phyloP scores from a whole-genome alignment of 2,797 vertebrate species.

The Simalia tracyae region DNA sequence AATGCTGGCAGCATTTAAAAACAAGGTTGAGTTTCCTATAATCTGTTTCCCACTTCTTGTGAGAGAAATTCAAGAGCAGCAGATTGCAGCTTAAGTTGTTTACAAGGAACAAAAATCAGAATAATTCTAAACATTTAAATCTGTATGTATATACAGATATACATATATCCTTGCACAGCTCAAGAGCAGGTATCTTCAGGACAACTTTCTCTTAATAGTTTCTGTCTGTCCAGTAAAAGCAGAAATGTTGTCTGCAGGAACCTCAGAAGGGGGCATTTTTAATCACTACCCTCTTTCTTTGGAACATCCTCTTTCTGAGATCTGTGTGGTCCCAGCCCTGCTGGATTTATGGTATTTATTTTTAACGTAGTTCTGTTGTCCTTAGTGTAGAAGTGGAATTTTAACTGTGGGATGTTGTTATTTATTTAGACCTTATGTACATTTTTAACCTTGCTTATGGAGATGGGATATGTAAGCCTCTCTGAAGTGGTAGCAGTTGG shows the following conservation, averaged over 20 bases:
- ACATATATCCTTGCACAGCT: not conserved
- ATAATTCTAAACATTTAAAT: not conserved
- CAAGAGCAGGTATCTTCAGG: not conserved
- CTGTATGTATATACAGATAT: not conserved
- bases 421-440: not conserved
- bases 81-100: not conserved
- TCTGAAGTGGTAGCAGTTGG: not conserved
- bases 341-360: not conserved
- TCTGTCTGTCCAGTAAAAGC: not conserved
- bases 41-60: not conserved
- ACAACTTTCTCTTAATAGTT: not conserved
- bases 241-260: not conserved
- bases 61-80: not conserved
- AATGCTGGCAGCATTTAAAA: not conserved
- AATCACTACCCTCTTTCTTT: not conserved
- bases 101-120: not conserved
- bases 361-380: not conserved
- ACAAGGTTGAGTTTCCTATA: not conserved
- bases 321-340: not conserved
- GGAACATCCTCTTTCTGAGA: not conserved
- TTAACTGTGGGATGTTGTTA: not conserved
- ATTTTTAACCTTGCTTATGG: not conserved
- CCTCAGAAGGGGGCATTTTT: not conserved
- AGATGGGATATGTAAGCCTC: not conserved
- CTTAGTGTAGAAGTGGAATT: not conserved